phyloP scores from a whole-genome alignment of 2,113 vertebrate species.

The Saccopteryx bilineata region DNA sequence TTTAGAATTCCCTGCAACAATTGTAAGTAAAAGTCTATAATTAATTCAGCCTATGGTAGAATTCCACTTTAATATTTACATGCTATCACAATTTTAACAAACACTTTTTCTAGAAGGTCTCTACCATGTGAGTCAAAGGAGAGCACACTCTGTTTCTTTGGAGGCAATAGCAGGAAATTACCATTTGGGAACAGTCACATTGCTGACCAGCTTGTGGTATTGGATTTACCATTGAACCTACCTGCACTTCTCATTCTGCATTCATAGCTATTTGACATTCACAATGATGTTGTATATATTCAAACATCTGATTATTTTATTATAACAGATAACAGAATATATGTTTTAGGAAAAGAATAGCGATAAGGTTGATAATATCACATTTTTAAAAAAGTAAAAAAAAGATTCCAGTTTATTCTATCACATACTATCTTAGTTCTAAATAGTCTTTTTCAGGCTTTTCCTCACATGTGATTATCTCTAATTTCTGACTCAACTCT shows the following conservation, averaged over 20 bases:
- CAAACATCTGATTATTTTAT: not conserved
- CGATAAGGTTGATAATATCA: not conserved
- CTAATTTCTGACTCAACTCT: not conserved
- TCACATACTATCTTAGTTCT: not conserved
- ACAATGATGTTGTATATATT: not conserved
- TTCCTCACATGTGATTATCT: not conserved
- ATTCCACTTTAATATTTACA: not conserved
- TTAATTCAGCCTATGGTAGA: not conserved
- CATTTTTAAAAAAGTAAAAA: not conserved
- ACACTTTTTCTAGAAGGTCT: not conserved
- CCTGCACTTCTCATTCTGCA: not conserved
- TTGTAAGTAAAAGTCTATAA: not conserved
- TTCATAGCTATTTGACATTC: not conserved
- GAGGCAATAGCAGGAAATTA: not conserved
- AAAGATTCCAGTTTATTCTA: not conserved
- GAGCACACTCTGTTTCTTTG: not conserved
- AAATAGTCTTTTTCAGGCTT: not conserved
- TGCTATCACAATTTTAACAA: not conserved
- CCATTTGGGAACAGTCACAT: not conserved
- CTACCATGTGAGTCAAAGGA: not conserved
- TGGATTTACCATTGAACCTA: not conserved
- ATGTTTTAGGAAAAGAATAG: not conserved
- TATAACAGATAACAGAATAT: not conserved
- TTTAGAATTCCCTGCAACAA: conserved; percentile 2
- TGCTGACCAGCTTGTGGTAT: not conserved